Percentiles rank a stretch among this genome's conserved stretches.
phyloP scores from a whole-genome alignment of 1,140 invertebrate species.

The Macrostomum lignano region DNA sequence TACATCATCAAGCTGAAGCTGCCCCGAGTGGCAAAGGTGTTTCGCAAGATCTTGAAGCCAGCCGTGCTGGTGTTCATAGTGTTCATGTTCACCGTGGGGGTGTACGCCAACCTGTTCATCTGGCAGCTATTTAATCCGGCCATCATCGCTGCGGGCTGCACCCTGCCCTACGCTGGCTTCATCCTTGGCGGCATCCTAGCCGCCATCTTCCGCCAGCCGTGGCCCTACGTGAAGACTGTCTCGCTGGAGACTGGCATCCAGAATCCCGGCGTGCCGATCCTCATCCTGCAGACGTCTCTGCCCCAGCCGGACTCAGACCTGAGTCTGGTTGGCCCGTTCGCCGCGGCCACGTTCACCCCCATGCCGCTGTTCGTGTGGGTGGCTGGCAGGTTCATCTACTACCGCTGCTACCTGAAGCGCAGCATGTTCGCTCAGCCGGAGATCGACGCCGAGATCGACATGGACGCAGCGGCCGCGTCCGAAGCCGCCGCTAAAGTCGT shows the following conservation, averaged over 20 bases:
- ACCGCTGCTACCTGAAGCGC: conserved; percentile 6
- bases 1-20: conserved; percentile 31
- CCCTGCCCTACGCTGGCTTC: conserved; percentile 61
- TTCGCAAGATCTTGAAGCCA: conserved; percentile 26
- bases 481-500: no score
- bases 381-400: conserved; percentile 8
- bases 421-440: no score
- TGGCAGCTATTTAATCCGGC: conserved; percentile 42
- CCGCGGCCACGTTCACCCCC: conserved; percentile 69
- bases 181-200: conserved; percentile 33
- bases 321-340: conserved; percentile 22
- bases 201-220: conserved; percentile 12
- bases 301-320: conserved; percentile 27
- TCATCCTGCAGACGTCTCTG: conserved; percentile 22
- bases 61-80: conserved; percentile 51
- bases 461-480: no score
- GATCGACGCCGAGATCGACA: no score
- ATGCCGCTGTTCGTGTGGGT: conserved; percentile 37
- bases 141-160: conserved; percentile 44
- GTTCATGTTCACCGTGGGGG: conserved; percentile 63
- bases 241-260: conserved; percentile 32
- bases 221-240: conserved; percentile 25
- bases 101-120: conserved; percentile 60
- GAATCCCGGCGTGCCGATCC: conserved; percentile 27
- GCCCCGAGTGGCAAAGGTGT: conserved; percentile 26